These are phyloP conservation scores for Heliopora coerulea DNA, from an alignment of 92 coral and sea anemone species.

Conservation along the genomic window DNA sequence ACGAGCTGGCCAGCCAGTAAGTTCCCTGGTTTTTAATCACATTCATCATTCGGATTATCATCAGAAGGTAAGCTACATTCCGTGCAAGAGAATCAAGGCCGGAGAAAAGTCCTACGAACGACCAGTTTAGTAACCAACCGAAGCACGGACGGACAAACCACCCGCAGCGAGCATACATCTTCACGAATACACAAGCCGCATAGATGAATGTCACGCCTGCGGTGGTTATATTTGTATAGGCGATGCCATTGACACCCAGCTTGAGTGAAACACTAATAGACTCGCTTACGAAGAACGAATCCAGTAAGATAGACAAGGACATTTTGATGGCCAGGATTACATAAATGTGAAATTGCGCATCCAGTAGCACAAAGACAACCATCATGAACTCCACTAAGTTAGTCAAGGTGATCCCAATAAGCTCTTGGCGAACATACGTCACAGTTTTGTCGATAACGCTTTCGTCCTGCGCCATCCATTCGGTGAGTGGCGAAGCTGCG, in stretches of 20 bases:
- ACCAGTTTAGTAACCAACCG: no score
- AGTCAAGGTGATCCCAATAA: conserved; percentile 7
- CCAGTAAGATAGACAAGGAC: conserved; percentile 28
- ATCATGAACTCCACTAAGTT: conserved; percentile 30
- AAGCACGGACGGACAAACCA: conserved; percentile 18
- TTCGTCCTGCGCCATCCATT: conserved; percentile 34
- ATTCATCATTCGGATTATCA: conserved; percentile 34
- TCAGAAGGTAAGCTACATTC: conserved; percentile 26
- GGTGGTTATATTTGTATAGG: conserved; percentile 32
- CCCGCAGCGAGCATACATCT: no score
- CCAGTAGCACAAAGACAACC: conserved; percentile 27
- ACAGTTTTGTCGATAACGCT: conserved; percentile 24
- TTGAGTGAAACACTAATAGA: conserved; percentile 34
- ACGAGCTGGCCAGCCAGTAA: conserved; percentile 33
- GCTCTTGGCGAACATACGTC: conserved; percentile 28
- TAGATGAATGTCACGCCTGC: no score
- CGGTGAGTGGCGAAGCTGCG: conserved; percentile 37
- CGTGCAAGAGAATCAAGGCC: conserved; percentile 35
- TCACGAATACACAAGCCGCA: no score
- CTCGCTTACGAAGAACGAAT: conserved; percentile 37
- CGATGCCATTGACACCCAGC: conserved; percentile 41
- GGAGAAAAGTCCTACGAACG: conserved; percentile 30
- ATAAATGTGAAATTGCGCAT: conserved; percentile 31
- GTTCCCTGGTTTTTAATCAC: conserved; percentile 33
- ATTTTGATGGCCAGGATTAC: conserved; percentile 26